Evolutionary conservation across 2,797 vertebrate genomes (phyloP).

Genomic region (Peromyscus eremicus): DNA sequence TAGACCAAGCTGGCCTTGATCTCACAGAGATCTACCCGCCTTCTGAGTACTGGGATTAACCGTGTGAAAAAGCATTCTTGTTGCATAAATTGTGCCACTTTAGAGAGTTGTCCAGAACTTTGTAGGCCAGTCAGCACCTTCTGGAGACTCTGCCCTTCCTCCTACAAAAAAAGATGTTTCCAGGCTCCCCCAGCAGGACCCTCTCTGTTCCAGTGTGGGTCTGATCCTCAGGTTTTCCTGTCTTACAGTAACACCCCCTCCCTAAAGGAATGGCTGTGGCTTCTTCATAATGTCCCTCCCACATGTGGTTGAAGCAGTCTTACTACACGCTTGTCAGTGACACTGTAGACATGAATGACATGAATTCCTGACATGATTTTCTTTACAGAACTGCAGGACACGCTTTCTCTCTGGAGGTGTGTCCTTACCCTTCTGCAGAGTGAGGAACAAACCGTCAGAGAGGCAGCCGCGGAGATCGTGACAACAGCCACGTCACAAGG

Average conservation of each 20-base stretch:
- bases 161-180: neutral
- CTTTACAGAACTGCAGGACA: constrained; percentile 90
- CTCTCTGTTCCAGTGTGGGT: neutral
- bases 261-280: neutral
- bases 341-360: neutral
- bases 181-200: neutral
- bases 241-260: neutral
- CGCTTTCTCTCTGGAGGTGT: constrained; percentile 93
- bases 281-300: neutral
- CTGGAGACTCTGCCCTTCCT: neutral
- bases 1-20: neutral
- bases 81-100: constrained; percentile 2
- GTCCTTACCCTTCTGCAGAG: constrained; percentile 94
- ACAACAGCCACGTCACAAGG: constrained; percentile 86
- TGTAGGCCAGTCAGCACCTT: neutral
- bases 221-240: neutral
- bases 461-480: constrained; percentile 92
- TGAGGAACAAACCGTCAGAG: constrained; percentile 94
- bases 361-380: constrained; percentile 6
- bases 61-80: neutral
- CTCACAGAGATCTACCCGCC: neutral
- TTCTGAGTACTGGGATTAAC: neutral
- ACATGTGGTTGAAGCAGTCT: neutral
- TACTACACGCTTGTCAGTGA: neutral
- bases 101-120: neutral